Evolutionary conservation across 2,113 vertebrate genomes (phyloP).

Genomic region (Megaleporinus macrocephalus): DNA sequence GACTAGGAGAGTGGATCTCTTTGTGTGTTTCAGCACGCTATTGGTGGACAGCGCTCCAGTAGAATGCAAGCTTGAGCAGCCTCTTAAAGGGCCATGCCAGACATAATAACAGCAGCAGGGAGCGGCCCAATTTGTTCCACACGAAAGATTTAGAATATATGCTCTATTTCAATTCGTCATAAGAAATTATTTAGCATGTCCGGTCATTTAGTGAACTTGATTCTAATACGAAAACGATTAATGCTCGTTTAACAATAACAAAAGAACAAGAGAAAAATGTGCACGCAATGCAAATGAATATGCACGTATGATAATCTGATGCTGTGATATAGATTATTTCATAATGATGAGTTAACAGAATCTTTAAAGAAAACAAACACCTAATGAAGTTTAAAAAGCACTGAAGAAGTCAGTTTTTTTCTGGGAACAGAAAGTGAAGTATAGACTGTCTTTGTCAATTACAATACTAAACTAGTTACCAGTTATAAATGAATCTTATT

Average conservation of each 20-base stretch:
- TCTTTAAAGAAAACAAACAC: too few relatives aligned
- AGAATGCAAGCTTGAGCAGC: conserved; percentile 1
- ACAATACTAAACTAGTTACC: too few relatives aligned
- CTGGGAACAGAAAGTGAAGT: too few relatives aligned
- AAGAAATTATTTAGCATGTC: not conserved
- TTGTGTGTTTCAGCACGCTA: conserved; percentile 63
- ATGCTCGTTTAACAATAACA: not conserved
- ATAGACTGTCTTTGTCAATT: too few relatives aligned
- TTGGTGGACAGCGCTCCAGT: conserved; percentile 69
- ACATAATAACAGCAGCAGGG: not conserved
- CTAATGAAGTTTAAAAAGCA: too few relatives aligned
- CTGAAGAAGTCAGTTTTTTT: too few relatives aligned
- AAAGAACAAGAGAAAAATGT: not conserved
- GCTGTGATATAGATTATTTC: too few relatives aligned
- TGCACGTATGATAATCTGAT: too few relatives aligned
- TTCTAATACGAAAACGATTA: not conserved
- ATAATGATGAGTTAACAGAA: too few relatives aligned
- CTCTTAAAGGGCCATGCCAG: conserved; percentile 46
- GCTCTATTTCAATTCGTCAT: not conserved
- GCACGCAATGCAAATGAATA: not conserved
- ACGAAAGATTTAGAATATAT: not conserved
- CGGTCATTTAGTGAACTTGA: not conserved
- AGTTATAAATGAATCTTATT: too few relatives aligned
- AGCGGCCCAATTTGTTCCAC: not conserved
- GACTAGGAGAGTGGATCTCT: conserved; percentile 70